Base-by-base conservation (phyloP, 2,797 vertebrate genomes). In the Epinephelus malabaricus region DNA sequence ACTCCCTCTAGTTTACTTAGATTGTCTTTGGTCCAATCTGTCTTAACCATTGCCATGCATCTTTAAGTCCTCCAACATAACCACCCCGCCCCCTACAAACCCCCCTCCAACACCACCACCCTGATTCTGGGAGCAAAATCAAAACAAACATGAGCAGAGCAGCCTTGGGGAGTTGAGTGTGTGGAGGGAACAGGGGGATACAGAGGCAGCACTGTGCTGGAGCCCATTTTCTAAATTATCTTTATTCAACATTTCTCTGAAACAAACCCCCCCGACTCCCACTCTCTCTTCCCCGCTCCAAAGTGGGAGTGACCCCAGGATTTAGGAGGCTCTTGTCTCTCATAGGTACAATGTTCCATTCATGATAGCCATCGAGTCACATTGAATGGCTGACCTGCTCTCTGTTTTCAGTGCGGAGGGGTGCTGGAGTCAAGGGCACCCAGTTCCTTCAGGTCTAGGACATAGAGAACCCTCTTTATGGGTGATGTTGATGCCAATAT, bases 181-280 rank as follows among this genome's bases (percentile, higher is more conserved):
- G 64, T 64, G 73, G 62, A 80, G 79, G 79, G 72, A 76, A 78
- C 38, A 40, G 63, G 75, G 68, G 70, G 64, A 56, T 86, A 92
- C 92, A 92, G 89, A 93, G 91, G 90, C 87, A 86, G 86, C 89
- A 85, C 86, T 94, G 92, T 95, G 92, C 89, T 85, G 85, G 69
- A 88, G 90, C 90, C 91, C 90, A 89, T 93, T 95, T 95, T 93
- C 92, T 93, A 92, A 94, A 95, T 95, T 92, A 93, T 94, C 92
- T 95, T 90, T 92, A 92, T 93, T 94, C 88, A 93, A 87, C 82
- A 89, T 91, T 92, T 90, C 88, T 92, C 84, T 79, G 84, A 93
- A 90, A 91, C 86, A 79, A 78, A 72, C 80, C 63, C 53, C 69
- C 54, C 65, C 60, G 63, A 74, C 78, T 68, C 53, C 43, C 72